These are phyloP conservation scores for Cirrhinus molitorella DNA, from an alignment of 2,797 vertebrate species.

Conservation along the genomic window DNA sequence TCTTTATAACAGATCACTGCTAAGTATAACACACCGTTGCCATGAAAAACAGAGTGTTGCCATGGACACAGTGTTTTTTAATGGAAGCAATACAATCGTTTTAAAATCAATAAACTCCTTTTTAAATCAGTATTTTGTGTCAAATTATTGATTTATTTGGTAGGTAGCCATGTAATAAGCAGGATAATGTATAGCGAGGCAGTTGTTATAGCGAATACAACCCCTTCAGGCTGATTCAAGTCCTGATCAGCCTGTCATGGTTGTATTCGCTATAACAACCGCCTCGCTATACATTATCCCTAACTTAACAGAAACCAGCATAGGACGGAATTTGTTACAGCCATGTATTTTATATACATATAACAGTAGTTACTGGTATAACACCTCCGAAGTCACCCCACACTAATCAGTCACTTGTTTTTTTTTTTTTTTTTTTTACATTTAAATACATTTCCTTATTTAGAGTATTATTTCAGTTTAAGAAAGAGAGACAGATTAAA, in stretches of 20 bases:
- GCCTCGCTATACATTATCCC: neutral
- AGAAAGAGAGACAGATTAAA: neutral
- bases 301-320: slow-evolving; percentile 4
- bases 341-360: neutral
- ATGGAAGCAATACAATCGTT: neutral
- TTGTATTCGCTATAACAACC: neutral
- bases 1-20: neutral
- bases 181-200: neutral
- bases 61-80: too few species aligned
- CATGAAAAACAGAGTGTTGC: slow-evolving; percentile 6
- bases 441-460: neutral
- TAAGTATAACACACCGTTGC: neutral
- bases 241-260: neutral
- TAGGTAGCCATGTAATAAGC: neutral
- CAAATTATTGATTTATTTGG: slow-evolving; percentile 9
- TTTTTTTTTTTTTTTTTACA: neutral
- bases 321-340: neutral
- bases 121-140: slow-evolving; percentile 1
- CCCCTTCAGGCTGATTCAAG: neutral
- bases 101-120: slow-evolving; percentile 11
- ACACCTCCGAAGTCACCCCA: neutral
- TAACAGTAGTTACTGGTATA: slow-evolving; percentile 3
- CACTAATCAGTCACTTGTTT: neutral
- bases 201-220: neutral
- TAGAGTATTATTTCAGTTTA: slow-evolving; percentile 4